These are phyloP conservation scores for Dermatophagoides farinae DNA, from an alignment of 1,140 invertebrate species.

Conservation along the genomic window DNA sequence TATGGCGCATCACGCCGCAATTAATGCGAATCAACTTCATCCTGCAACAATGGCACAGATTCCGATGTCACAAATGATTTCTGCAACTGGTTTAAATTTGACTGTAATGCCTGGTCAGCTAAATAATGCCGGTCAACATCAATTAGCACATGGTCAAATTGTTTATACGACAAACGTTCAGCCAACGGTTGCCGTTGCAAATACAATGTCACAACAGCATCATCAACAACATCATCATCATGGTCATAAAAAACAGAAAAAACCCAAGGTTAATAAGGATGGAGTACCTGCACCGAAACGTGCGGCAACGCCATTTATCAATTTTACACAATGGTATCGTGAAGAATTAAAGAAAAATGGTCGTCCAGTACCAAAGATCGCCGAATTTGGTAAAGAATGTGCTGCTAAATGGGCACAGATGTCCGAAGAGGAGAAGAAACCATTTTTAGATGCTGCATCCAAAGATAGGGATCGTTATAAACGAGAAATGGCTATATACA, in stretches of 20 bases:
- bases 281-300: conserved; percentile 22
- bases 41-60: conserved; percentile 18
- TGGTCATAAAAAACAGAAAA: conserved; percentile 18
- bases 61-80: conserved; percentile 17
- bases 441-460: conserved; percentile 20
- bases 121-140: background rate
- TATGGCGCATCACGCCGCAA: conserved; percentile 20
- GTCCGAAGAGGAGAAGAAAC: conserved; percentile 22
- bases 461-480: conserved; percentile 21
- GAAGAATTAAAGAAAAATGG: conserved; percentile 22
- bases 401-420: conserved; percentile 22
- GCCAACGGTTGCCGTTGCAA: background rate
- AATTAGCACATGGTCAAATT: conserved; percentile 5
- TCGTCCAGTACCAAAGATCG: conserved; percentile 22
- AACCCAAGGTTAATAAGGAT: conserved; percentile 22
- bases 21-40: conserved; percentile 18
- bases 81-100: conserved; percentile 19
- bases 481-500: conserved; percentile 22
- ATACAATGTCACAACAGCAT: background rate
- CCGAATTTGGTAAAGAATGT: conserved; percentile 24
- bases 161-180: conserved; percentile 9
- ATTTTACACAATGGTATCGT: conserved; percentile 23
- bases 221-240: background rate
- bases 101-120: conserved; percentile 16
- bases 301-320: conserved; percentile 23